Evolutionary conservation across 2,888 invertebrate genomes (phyloP).

Genomic region (Selenia dentaria): DNA sequence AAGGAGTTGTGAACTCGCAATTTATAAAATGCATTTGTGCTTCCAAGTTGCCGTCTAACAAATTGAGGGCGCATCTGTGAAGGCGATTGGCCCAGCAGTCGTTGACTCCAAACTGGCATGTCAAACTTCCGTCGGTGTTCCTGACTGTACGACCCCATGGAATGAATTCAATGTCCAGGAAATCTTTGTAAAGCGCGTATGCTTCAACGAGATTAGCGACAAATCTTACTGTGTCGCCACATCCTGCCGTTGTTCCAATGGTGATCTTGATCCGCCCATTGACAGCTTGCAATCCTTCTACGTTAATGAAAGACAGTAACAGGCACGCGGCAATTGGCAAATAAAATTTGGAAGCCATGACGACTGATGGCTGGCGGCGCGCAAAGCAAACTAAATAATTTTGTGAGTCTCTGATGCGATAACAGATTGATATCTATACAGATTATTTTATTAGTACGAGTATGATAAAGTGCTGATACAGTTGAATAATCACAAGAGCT

Average conservation of each 20-base stretch:
- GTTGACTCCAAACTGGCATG: slow-evolving; percentile 56
- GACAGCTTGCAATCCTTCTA: slow-evolving; percentile 43
- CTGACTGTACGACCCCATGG: slow-evolving; percentile 70
- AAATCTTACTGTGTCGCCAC: slow-evolving; percentile 60
- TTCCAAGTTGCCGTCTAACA: slow-evolving; percentile 53
- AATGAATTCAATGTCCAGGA: slow-evolving; percentile 65
- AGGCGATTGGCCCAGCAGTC: slow-evolving; percentile 75
- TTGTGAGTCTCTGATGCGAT: slow-evolving; percentile 9
- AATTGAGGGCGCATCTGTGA: slow-evolving; percentile 64
- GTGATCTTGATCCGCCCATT: slow-evolving; percentile 66
- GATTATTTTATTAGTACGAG: slow-evolving; percentile 8
- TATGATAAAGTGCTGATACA: slow-evolving; percentile 20
- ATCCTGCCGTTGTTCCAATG: slow-evolving; percentile 63
- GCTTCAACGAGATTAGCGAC: slow-evolving; percentile 53
- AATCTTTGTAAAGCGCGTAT: slow-evolving; percentile 55
- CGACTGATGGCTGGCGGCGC: slow-evolving; percentile 27
- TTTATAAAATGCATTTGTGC: slow-evolving; percentile 64
- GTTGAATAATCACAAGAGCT: slow-evolving; percentile 8
- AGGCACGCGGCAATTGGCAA: slow-evolving; percentile 27
- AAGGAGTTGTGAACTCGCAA: slow-evolving; percentile 63
- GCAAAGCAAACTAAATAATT: slow-evolving; percentile 30
- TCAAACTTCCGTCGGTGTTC: slow-evolving; percentile 43
- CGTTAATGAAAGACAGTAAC: slow-evolving; percentile 30
- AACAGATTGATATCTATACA: slow-evolving; percentile 18
- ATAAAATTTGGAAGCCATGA: slow-evolving; percentile 39